Evolutionary conservation across 2,797 vertebrate genomes (phyloP).

Genomic region (Tokudaia muenninki): DNA sequence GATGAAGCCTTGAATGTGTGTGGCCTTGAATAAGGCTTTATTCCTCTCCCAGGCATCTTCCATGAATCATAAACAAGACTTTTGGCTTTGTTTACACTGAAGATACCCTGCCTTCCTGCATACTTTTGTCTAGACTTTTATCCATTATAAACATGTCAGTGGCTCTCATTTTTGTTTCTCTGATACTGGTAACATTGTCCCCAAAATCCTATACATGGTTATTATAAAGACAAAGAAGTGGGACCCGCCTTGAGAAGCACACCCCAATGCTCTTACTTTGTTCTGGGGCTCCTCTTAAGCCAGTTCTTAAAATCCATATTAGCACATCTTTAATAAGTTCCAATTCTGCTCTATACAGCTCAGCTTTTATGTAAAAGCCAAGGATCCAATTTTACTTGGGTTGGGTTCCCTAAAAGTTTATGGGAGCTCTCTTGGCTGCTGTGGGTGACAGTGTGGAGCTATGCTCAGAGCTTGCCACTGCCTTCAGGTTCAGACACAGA

Average conservation of each 20-base stretch:
- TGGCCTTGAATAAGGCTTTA: background rate
- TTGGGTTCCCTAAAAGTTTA: background rate
- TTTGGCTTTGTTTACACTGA: background rate
- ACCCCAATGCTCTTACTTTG: background rate
- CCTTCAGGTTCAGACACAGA: background rate
- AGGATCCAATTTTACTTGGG: background rate
- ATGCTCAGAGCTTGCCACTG: background rate
- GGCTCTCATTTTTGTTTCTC: background rate
- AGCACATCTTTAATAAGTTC: background rate
- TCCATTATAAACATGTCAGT: background rate
- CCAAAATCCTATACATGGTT: background rate
- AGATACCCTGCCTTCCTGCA: background rate
- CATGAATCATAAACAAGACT: background rate
- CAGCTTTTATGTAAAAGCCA: background rate
- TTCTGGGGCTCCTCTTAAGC: background rate
- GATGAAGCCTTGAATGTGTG: background rate
- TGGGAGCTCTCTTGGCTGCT: background rate
- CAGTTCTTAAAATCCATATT: background rate
- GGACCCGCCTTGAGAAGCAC: background rate
- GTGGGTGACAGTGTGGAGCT: background rate
- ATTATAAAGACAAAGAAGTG: background rate
- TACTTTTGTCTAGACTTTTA: background rate
- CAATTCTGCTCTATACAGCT: background rate
- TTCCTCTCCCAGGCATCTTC: background rate
- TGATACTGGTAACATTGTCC: background rate